Base-by-base conservation (phyloP, 2,113 vertebrate species). In the Delphinus delphis region DNA sequence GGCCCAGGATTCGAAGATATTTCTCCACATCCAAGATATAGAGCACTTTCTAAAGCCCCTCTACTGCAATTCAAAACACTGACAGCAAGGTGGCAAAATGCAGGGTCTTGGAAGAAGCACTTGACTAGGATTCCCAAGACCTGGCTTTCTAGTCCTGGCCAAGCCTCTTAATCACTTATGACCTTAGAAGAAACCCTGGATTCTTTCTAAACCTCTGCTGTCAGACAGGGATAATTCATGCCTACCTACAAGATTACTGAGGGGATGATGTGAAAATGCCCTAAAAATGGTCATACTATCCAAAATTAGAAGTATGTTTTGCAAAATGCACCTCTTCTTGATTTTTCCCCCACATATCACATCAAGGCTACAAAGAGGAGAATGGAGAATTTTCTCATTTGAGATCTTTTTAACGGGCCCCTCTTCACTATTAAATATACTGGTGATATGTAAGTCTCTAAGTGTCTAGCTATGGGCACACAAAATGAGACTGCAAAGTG, bases 401-500 rank as follows among this genome's bases (percentile, higher is more conserved):
- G 67, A 50, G 6, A 82, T 73, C 71, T 80, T 79, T 36, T 65
- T 67, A 88, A 90, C 21, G 81, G 36, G 41, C 4, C 15, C 44
- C 25, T 41, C 70, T 86, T 86, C 67, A 65, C 38, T 85, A 41
- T 86, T 73, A 90, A 63, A 92, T 95, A 94, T 21, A 73, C 1
- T 62, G 55, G 74, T 44, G 8, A 68, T 26, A 18, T n/a, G 26
- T 95, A 84, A 96, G 73, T 93, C 73, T 85, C 68, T 77, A 70
- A 70, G 21, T 79, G 28, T 89, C 83, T 65, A 95, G 58, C 55
- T 83, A 62, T 7, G 47, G 36, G 63, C 60, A 71, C 38, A 58
- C 47, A 96, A 95, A 90, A 93, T 26, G 44, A 96, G 70, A 92
- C 14, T 88, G 92, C 65, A 74, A 95, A 95, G 50, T 84, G 25